Evolutionary conservation across 2,888 invertebrate species (phyloP).

Genomic region (Sphaerophoria rueppellii): DNA sequence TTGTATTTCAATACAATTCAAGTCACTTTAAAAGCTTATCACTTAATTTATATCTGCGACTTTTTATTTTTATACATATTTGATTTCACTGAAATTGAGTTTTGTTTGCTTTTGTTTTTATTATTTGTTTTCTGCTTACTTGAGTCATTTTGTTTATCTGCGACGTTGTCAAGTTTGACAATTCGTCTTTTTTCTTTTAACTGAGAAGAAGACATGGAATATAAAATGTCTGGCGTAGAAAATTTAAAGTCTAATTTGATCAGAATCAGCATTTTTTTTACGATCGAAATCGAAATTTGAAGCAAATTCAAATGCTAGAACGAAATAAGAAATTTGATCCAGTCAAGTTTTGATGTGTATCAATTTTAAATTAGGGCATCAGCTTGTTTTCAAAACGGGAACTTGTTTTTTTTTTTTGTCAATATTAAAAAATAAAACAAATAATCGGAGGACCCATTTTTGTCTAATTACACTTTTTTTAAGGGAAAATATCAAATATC

Average conservation of each 20-base stretch:
- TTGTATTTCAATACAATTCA: no score
- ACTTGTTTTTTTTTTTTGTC: no score
- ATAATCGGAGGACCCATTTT: no score
- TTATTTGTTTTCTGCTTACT: slow-evolving; percentile 29
- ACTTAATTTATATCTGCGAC: slow-evolving; percentile 22
- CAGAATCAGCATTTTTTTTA: no score
- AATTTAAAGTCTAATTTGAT: not conserved
- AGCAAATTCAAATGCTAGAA: no score
- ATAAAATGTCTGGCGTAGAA: not conserved
- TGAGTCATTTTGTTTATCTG: slow-evolving; percentile 39
- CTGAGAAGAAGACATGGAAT: not conserved
- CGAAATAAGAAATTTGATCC: slow-evolving; percentile 14
- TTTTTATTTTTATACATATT: slow-evolving; percentile 5
- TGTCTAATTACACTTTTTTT: not conserved
- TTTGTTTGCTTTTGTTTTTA: slow-evolving; percentile 30
- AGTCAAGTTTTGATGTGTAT: no score
- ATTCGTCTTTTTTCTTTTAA: slow-evolving; percentile 7
- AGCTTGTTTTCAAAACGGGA: slow-evolving; percentile 1
- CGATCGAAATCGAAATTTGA: no score
- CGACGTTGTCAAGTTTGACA: slow-evolving; percentile 56
- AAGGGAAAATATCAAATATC: not conserved
- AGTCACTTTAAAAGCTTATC: no score
- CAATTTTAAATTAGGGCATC: not conserved
- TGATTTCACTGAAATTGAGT: not conserved
- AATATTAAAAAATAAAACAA: no score